A percentile compares a stretch with the other conserved stretches of the same genome.
Evolutionary conservation across 2,888 invertebrate species (phyloP).

Genomic region (Eupithecia tripunctaria): DNA sequence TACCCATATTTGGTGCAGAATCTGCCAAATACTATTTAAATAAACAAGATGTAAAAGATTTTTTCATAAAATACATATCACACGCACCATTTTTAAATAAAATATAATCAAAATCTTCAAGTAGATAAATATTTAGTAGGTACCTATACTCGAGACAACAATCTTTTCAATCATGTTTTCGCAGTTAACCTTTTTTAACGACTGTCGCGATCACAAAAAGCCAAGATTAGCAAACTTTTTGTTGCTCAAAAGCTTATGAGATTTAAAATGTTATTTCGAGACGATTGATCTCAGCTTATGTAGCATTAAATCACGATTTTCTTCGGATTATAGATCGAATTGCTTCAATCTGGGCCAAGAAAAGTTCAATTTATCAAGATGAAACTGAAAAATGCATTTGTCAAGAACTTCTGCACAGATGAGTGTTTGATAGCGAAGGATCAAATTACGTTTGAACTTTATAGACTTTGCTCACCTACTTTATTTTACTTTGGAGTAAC

Average conservation of each 20-base stretch:
- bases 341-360: slow-evolving; percentile 14
- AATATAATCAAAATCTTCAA: too few relatives aligned
- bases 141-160: background rate
- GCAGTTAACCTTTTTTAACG: background rate
- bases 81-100: too few relatives aligned
- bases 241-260: background rate
- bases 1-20: too few relatives aligned
- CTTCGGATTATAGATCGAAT: slow-evolving; percentile 19
- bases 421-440: slow-evolving; percentile 6
- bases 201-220: background rate
- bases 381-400: slow-evolving; percentile 6
- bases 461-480: slow-evolving; percentile 5
- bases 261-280: background rate
- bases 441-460: slow-evolving; percentile 2
- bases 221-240: background rate
- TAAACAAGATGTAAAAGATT: too few relatives aligned
- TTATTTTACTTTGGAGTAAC: background rate
- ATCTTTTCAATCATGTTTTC: background rate
- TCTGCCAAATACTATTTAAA: too few relatives aligned
- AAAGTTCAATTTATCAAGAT: slow-evolving; percentile 19
- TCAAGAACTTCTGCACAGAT: slow-evolving; percentile 6
- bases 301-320: background rate
- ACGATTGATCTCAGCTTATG: background rate
- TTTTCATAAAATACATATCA: too few relatives aligned
- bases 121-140: background rate